Conservation (phyloP, 2,113 vertebrate genomes). For the Nyctibius bracteatus region DNA sequence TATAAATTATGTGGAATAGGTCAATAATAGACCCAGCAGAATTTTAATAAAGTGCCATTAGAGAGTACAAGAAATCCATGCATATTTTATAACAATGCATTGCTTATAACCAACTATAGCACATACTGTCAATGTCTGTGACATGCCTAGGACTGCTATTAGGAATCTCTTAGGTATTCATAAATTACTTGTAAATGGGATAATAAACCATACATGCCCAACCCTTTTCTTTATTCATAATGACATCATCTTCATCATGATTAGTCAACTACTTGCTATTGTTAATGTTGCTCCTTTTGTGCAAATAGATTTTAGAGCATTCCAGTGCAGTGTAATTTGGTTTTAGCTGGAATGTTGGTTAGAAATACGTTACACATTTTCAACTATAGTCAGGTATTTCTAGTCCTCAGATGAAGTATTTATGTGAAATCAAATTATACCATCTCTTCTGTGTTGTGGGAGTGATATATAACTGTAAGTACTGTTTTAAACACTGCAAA, state of each 20-base stretch:
- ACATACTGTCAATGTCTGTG: not conserved
- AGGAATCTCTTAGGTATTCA: not conserved
- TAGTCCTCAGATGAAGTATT: not conserved
- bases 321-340: not conserved
- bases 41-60: not conserved
- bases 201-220: not conserved
- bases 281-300: not conserved
- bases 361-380: not conserved
- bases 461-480: not conserved
- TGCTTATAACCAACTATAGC: not conserved
- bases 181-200: not conserved
- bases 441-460: not conserved
- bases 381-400: not conserved
- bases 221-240: not conserved
- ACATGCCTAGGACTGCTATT: not conserved
- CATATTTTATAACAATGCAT: not conserved
- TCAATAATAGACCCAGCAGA: not conserved
- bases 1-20: not conserved
- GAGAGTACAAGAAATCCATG: not conserved
- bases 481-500: not conserved
- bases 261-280: not conserved
- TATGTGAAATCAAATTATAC: not conserved
- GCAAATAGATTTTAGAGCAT: not conserved
- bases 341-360: not conserved
- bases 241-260: not conserved